Evolutionary conservation across 2,113 vertebrate genomes (phyloP), one percentile per base, ranked within the genome.

Genomic region (Carassius carassius): DNA sequence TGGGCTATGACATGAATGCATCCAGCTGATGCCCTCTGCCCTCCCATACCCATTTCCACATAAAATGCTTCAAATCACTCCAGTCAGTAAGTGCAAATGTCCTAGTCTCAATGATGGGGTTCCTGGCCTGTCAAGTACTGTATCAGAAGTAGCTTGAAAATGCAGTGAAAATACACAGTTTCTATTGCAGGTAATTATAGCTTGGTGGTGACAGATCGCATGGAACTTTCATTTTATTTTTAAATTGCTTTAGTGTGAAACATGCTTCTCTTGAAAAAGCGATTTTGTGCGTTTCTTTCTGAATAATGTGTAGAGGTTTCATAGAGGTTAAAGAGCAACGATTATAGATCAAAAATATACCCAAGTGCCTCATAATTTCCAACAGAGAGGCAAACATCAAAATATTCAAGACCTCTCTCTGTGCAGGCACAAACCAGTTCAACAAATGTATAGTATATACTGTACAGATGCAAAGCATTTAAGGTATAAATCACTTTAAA

Each of bases 1-100:
- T 29, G 49, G 35, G 16, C 17, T 76, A 6, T 47, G 56, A 62
- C 23, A 47, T 74, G 49, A 83, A 74, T 56, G 6, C n/a, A 44
- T 84, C 72, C 58, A 78, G n/a, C 65, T 54, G 83, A 65, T 84
- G 47, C 62, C 51, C 32, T 84, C 65, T 69, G 35, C 47, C 63
- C 62, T 79, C 8, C 74, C 63, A 67, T 21, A 70, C 19, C 62
- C 75, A 70, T 84, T 84, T 78, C 49, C 47, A 44, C 75, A 77
- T 78, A 25, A 56, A 78, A 76, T 63, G 32, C 23, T 76, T 83
- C 10, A 58, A 63, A 60, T 78, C 41, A 77, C 44, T 84, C n/a
- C 69, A 56, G 81, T 51, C 12, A 12, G 35, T 83, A 60, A 83
- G 32, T 76, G 72, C 37, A 81, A 80, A 81, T 49, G 37, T 67